Percentiles rank a stretch among this genome's conserved stretches.
Evolutionary conservation across 2,888 invertebrate genomes (phyloP).

Genomic region (Heliconius hortense): DNA sequence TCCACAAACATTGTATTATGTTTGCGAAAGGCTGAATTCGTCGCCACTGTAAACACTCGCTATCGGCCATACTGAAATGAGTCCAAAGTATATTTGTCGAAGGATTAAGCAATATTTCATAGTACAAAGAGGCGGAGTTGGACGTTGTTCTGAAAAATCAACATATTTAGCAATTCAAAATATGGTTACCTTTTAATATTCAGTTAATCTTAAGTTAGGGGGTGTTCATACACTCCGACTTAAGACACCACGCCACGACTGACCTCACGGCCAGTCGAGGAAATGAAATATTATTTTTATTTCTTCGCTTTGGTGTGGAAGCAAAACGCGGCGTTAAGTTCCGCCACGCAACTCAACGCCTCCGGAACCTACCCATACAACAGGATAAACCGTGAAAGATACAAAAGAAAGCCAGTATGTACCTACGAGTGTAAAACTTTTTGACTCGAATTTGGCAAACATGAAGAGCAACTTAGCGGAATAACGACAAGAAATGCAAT

Average conservation of each 20-base stretch:
- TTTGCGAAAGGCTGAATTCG: constrained; percentile 8
- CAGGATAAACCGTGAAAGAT: no score
- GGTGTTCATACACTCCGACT: no score
- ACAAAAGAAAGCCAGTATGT: no score
- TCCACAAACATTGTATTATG: constrained; percentile 18
- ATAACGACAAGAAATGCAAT: constrained; percentile 5
- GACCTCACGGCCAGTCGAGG: no score
- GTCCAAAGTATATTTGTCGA: constrained; percentile 24
- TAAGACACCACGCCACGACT: no score
- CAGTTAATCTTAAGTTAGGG: neutral
- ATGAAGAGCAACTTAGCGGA: constrained; percentile 7
- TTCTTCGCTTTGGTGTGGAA: no score
- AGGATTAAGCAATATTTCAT: constrained; percentile 35
- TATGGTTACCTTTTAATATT: constrained; percentile 7
- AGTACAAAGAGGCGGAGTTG: constrained; percentile 24
- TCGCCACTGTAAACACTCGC: constrained; percentile 25
- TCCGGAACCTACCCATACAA: no score
- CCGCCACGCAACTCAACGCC: no score
- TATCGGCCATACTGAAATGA: constrained; percentile 25
- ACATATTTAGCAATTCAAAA: constrained; percentile 35
- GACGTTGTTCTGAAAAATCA: constrained; percentile 35
- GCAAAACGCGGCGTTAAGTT: no score
- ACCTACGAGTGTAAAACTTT: neutral
- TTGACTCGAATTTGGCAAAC: constrained; percentile 7
- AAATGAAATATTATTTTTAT: no score